Percentiles rank a stretch among this genome's conserved stretches.
Evolutionary conservation across 2,113 vertebrate species (phyloP).

Genomic region (Sander vitreus): DNA sequence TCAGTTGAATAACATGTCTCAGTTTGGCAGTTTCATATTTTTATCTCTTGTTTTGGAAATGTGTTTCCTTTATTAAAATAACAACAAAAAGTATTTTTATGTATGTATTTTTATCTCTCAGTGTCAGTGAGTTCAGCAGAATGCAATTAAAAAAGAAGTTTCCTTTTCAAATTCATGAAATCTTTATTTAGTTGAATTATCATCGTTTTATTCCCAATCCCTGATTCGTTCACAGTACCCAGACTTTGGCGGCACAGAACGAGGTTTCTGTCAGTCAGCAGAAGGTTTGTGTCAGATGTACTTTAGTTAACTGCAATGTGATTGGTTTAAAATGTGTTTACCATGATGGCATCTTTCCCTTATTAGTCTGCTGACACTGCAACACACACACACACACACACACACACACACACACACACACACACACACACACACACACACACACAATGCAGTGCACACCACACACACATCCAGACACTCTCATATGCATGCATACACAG

Average conservation of each 20-base stretch:
- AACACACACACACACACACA: slow-evolving; percentile 21
- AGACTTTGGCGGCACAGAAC: not conserved
- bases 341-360: slow-evolving; percentile 43
- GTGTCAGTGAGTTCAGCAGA: not conserved
- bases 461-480: slow-evolving; percentile 1
- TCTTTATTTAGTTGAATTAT: not conserved
- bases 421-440: slow-evolving; percentile 23
- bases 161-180: not conserved
- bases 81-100: too few relatives aligned
- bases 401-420: slow-evolving; percentile 8
- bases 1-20: not conserved
- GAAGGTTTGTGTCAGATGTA: slow-evolving; percentile 48
- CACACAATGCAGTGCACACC: slow-evolving; percentile 1
- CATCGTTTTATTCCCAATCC: not conserved
- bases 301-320: slow-evolving; percentile 45
- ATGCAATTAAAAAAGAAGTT: not conserved
- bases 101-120: not conserved
- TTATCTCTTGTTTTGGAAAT: not conserved
- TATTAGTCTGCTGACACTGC: slow-evolving; percentile 65
- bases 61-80: not conserved
- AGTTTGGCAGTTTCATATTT: not conserved
- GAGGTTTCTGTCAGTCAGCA: slow-evolving; percentile 30
- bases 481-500: slow-evolving; percentile 24
- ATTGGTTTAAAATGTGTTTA: slow-evolving; percentile 67
- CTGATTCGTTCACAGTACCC: slow-evolving; percentile 7